Percentiles rank a stretch among this genome's conserved stretches.
Evolutionary conservation across 2,113 vertebrate genomes (phyloP).

Genomic region (Caracal caracal): DNA sequence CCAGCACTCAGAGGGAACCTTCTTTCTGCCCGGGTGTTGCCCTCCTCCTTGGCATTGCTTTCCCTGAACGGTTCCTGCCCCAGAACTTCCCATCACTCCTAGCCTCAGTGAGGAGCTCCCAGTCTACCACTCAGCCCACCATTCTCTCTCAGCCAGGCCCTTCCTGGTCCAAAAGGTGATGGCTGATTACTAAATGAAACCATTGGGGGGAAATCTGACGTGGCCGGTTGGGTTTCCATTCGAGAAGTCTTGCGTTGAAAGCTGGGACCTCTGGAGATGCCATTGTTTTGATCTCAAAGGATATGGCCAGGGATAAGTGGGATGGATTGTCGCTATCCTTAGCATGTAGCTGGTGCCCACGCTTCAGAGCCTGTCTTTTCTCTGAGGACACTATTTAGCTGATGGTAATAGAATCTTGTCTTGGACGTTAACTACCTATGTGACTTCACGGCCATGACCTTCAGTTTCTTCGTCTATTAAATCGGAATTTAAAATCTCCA

Average conservation of each 20-base stretch:
- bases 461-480: conserved; percentile 22
- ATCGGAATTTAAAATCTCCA: conserved; percentile 1
- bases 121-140: neutral
- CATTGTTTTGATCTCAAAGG: neutral
- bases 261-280: neutral
- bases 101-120: neutral
- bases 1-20: neutral
- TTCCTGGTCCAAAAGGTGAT: conserved; percentile 8
- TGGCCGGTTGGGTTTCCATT: neutral
- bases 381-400: neutral
- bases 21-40: neutral
- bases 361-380: neutral
- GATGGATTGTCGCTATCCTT: neutral
- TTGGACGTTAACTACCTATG: neutral
- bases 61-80: neutral
- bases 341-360: neutral
- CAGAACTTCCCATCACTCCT: neutral
- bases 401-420: conserved; percentile 38
- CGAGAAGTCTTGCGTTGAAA: neutral
- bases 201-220: conserved; percentile 13
- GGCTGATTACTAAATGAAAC: neutral
- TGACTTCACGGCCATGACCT: neutral
- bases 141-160: neutral
- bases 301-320: neutral
- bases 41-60: neutral